phyloP scores from a whole-genome alignment of 53 echinoderm and acorn worm genomes.

The Luidia sarsii region DNA sequence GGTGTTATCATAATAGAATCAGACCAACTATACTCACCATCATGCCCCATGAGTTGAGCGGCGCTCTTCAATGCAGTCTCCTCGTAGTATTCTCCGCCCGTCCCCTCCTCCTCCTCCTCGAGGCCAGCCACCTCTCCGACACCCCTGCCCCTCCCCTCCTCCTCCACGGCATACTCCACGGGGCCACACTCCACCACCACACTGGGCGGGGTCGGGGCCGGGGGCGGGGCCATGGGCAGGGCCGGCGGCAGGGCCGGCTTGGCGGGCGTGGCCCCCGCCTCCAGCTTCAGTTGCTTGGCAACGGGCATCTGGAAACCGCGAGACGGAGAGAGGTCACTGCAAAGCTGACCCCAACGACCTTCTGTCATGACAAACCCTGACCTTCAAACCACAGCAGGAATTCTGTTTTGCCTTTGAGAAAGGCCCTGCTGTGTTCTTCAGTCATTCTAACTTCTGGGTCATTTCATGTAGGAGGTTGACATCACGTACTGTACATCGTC shows the following conservation, averaged over 20 bases:
- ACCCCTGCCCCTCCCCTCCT: constrained; percentile 9
- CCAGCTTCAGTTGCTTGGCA: constrained; percentile 62
- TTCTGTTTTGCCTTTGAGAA: too few relatives aligned
- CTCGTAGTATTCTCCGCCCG: constrained; percentile 73
- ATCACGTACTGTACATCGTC: too few relatives aligned
- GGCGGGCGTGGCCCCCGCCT: constrained; percentile 17
- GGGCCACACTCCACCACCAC: constrained; percentile 92
- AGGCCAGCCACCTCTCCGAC: constrained; percentile 41
- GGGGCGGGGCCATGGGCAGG: constrained; percentile 4
- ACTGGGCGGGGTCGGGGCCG: constrained; percentile 31
- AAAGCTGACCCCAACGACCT: too few relatives aligned
- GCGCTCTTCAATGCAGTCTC: constrained; percentile 74
- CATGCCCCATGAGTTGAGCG: constrained; percentile 80
- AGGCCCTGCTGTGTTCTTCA: too few relatives aligned
- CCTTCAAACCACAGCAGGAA: too few relatives aligned
- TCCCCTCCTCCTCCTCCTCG: constrained; percentile 72
- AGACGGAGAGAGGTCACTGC: too few relatives aligned
- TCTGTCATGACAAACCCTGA: too few relatives aligned
- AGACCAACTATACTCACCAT: constrained; percentile 41
- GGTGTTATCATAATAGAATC: too few relatives aligned
- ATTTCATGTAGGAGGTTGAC: too few relatives aligned
- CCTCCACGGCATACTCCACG: constrained; percentile 73
- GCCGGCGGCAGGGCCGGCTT: constrained; percentile 16
- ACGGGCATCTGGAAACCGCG: constrained; percentile 56
- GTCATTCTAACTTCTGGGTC: too few relatives aligned